A percentile compares a stretch with the other conserved stretches of the same genome.
Evolutionary conservation across 2,888 invertebrate species (phyloP).

Genomic region (Gymnocheta viridis): DNA sequence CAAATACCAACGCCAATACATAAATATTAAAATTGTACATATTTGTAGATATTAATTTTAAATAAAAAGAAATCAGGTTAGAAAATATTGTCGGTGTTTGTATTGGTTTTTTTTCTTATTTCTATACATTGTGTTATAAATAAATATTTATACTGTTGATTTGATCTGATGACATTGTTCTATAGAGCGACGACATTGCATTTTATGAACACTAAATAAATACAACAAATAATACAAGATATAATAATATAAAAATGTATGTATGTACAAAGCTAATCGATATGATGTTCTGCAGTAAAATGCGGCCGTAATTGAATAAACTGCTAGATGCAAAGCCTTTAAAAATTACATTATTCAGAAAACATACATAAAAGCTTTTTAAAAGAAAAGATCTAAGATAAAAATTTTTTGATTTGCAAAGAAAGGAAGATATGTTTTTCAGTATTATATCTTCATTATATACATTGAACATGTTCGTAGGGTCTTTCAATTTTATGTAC

Average conservation of each 20-base stretch:
- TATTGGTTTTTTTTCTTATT: background rate
- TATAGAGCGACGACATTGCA: conserved; percentile 38
- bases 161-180: conserved; percentile 53
- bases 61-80: conserved; percentile 43
- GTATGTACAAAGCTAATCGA: background rate
- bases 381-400: background rate
- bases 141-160: conserved; percentile 51
- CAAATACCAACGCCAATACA: background rate
- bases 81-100: conserved; percentile 5
- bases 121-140: conserved; percentile 2
- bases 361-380: background rate
- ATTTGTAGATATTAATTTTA: background rate
- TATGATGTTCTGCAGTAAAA: conserved; percentile 5
- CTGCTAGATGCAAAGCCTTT: background rate
- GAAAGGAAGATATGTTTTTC: no score
- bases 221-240: conserved; percentile 1
- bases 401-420: no score
- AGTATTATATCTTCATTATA: no score
- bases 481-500: no score
- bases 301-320: conserved; percentile 28
- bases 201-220: conserved; percentile 41
- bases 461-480: no score
- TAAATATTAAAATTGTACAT: background rate
- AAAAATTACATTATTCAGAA: background rate
- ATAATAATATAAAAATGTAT: conserved; percentile 17